phyloP scores from a whole-genome alignment of 1,140 invertebrate species.

The Bombyx mandarina region DNA sequence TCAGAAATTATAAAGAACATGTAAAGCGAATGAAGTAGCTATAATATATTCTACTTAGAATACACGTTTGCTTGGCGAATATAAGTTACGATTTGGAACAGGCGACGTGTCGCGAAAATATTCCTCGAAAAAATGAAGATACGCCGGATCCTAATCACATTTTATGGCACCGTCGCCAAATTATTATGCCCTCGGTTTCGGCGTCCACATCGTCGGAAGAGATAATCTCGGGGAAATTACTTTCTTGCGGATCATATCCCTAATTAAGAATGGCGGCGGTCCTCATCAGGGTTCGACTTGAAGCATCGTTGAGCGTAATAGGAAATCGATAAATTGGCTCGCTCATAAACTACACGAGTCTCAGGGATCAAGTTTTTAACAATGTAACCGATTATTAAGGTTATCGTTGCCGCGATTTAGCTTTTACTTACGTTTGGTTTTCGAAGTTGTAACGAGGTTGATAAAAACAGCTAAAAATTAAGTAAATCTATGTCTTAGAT shows the following conservation, averaged over 20 bases:
- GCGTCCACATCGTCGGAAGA: conserved; percentile 29
- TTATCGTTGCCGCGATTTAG: background rate
- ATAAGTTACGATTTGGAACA: too few relatives aligned
- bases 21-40: background rate
- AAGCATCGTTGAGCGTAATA: conserved; percentile 17
- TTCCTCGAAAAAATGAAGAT: conserved; percentile 4
- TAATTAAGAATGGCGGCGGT: conserved; percentile 49
- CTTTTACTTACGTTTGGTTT: background rate
- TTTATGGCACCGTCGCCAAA: conserved; percentile 19
- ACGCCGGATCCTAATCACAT: conserved; percentile 19
- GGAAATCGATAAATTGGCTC: conserved; percentile 22
- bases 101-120: conserved; percentile 3
- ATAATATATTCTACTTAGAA: background rate
- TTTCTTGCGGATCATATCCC: conserved; percentile 54
- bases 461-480: too few relatives aligned
- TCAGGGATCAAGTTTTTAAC: too few relatives aligned
- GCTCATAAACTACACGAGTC: conserved; percentile 12
- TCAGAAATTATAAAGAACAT: background rate
- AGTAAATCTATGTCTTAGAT: too few relatives aligned
- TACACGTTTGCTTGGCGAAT: too few relatives aligned
- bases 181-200: conserved; percentile 22
- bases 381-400: background rate
- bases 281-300: conserved; percentile 29
- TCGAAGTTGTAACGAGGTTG: too few relatives aligned
- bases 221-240: conserved; percentile 54